Evolutionary conservation across 2,113 vertebrate species (phyloP).

Genomic region (Entelurus aequoreus): DNA sequence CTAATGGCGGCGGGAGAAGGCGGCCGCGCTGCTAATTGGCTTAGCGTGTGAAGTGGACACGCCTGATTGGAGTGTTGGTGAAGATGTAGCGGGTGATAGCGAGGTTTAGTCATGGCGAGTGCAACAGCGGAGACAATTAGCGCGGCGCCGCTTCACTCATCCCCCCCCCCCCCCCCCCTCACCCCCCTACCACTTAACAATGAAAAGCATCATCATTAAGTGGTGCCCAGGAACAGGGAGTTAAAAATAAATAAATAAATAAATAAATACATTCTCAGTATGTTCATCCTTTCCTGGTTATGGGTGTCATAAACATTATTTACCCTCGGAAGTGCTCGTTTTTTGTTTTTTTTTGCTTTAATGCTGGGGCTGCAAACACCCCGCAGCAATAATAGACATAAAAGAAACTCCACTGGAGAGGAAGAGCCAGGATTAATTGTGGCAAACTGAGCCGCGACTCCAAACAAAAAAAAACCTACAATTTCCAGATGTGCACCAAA

Average conservation of each 20-base stretch:
- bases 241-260: neutral
- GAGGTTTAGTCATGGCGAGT: constrained; percentile 27
- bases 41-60: constrained; percentile 46
- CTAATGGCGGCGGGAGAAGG: constrained; percentile 40
- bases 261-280: neutral
- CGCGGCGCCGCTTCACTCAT: constrained; percentile 7
- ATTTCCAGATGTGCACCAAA: no score
- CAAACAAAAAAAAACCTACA: no score
- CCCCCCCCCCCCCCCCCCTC: no score
- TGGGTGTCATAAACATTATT: neutral
- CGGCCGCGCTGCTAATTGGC: constrained; percentile 51
- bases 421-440: neutral
- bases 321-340: neutral
- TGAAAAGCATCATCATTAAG: constrained; percentile 3
- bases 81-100: neutral
- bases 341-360: neutral
- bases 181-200: neutral
- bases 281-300: neutral
- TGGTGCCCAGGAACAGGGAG: no score
- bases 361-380: neutral
- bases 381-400: neutral
- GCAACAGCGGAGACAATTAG: constrained; percentile 15
- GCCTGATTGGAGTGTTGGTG: constrained; percentile 32
- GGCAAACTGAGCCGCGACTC: no score
- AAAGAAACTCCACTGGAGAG: neutral